These are phyloP conservation scores for Dendrocopos noguchii DNA, from an alignment of 2,113 vertebrate species.

Conservation along the genomic window DNA sequence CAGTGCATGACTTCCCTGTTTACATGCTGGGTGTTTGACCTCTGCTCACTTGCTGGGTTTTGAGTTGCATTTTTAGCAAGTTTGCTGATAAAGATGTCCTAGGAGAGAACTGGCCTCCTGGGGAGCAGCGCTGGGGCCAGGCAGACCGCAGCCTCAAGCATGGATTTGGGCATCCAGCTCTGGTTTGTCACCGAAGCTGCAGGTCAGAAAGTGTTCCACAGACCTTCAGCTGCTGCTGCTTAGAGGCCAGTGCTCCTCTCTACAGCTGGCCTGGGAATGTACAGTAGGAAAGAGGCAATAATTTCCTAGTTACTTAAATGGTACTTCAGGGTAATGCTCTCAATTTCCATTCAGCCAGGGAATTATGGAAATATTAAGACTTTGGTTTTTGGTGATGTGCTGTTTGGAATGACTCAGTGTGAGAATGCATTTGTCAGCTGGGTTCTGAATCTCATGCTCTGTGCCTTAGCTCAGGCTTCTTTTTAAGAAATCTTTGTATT, in stretches of 20 bases:
- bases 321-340: background rate
- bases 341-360: background rate
- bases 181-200: background rate
- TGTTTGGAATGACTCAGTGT: background rate
- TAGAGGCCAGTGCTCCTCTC: background rate
- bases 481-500: slow-evolving; percentile 12
- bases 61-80: background rate
- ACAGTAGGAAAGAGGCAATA: background rate
- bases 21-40: background rate
- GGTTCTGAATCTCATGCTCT: background rate
- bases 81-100: background rate
- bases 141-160: background rate
- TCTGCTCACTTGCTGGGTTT: background rate
- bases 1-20: background rate
- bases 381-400: background rate
- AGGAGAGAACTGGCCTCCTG: background rate
- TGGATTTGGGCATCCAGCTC: background rate
- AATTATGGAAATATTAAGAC: background rate
- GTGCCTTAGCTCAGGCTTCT: background rate
- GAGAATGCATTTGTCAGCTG: background rate
- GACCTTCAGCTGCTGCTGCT: background rate
- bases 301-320: background rate
- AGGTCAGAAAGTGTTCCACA: background rate
- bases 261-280: background rate
- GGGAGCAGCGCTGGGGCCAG: background rate